Conservation (phyloP, 2,888 invertebrate genomes). For the Agrochola litura region DNA sequence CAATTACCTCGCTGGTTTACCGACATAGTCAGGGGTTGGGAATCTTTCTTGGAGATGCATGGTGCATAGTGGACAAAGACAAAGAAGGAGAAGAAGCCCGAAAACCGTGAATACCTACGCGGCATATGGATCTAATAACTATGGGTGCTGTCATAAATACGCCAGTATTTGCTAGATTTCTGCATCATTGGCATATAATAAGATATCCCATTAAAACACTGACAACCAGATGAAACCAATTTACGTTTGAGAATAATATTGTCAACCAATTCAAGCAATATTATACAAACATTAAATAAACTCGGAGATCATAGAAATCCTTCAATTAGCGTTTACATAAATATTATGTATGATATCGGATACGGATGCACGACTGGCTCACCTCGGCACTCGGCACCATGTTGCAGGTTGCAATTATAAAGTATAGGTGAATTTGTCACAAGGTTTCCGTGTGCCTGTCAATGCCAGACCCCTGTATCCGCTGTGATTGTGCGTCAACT, state of each 20-base stretch:
- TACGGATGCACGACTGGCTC: conserved; percentile 64
- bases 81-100: background rate
- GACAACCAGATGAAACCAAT: conserved; percentile 2
- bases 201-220: background rate
- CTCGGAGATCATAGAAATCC: conserved; percentile 52
- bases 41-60: background rate
- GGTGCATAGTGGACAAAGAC: background rate
- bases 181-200: background rate
- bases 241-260: background rate
- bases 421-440: conserved; percentile 66
- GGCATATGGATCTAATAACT: background rate
- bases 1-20: too few species aligned
- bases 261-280: conserved; percentile 15
- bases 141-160: too few species aligned
- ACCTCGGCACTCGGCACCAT: conserved; percentile 53
- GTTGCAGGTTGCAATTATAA: conserved; percentile 63
- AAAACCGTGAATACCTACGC: background rate
- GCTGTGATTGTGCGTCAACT: conserved; percentile 12
- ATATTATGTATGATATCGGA: conserved; percentile 67
- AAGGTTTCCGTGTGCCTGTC: conserved; percentile 60
- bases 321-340: conserved; percentile 63
- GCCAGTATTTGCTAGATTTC: too few species aligned
- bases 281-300: conserved; percentile 18
- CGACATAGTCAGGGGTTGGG: background rate
- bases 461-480: conserved; percentile 49